Evolutionary conservation across 2,888 invertebrate species (phyloP).

Genomic region (Caenorhabditis becei): DNA sequence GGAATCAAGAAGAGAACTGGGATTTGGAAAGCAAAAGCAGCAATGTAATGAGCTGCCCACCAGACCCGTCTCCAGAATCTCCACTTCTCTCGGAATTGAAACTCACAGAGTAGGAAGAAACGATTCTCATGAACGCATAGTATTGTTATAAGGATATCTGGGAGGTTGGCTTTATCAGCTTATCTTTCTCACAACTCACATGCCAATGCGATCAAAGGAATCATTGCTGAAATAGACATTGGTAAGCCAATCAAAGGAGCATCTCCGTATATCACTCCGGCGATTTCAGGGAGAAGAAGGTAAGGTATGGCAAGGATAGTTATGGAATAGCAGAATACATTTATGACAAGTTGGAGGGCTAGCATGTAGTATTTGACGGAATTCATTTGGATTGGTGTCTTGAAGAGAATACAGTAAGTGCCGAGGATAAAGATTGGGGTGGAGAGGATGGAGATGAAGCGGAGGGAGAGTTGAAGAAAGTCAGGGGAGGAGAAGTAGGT

Average conservation of each 20-base stretch:
- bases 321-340: neutral
- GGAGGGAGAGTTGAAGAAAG: neutral
- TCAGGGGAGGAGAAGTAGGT: too few species aligned
- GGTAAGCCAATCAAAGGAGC: too few species aligned
- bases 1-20: neutral
- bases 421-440: conserved; percentile 20
- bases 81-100: too few species aligned
- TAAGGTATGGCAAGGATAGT: conserved; percentile 9
- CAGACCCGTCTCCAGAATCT: neutral
- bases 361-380: neutral
- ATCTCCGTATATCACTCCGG: too few species aligned
- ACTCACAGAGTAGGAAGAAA: neutral
- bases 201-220: too few species aligned
- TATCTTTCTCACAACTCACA: too few species aligned
- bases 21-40: neutral
- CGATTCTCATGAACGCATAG: neutral
- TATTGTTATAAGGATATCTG: neutral
- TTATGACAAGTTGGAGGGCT: conserved; percentile 14
- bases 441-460: neutral
- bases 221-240: too few species aligned
- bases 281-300: conserved; percentile 10
- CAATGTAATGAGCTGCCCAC: neutral
- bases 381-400: conserved; percentile 20
- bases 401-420: conserved; percentile 33
- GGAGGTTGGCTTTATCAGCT: neutral